Evolutionary conservation across 2,113 vertebrate species (phyloP).

Genomic region (Rhea pennata): DNA sequence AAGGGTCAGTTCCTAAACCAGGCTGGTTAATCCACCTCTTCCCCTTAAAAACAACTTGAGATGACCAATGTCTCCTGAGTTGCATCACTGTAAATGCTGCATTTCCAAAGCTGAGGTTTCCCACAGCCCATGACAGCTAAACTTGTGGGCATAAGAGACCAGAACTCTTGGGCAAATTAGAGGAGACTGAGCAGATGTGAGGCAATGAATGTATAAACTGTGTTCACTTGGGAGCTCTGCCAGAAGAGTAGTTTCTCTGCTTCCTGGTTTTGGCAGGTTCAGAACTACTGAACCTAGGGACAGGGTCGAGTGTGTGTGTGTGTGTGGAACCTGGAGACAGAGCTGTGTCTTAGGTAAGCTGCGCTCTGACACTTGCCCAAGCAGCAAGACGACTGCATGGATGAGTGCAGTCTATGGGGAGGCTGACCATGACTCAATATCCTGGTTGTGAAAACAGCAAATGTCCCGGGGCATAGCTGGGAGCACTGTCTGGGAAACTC

Average conservation of each 20-base stretch:
- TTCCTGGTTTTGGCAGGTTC: background rate
- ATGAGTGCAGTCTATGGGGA: background rate
- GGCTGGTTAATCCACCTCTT: background rate
- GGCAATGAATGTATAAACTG: background rate
- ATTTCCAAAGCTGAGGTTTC: background rate
- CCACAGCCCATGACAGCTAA: background rate
- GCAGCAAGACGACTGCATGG: background rate
- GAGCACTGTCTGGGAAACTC: background rate
- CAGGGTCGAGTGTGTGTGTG: rapidly evolving
- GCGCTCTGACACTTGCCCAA: rapidly evolving
- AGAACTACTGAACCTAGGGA: background rate
- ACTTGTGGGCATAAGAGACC: background rate
- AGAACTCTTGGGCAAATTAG: background rate
- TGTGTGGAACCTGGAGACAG: background rate
- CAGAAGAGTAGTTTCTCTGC: background rate
- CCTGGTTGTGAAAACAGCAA: background rate
- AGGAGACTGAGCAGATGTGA: background rate
- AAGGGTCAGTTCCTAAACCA: background rate
- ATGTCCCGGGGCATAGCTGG: rapidly evolving
- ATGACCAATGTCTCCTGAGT: background rate
- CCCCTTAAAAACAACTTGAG: background rate
- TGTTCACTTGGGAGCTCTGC: background rate
- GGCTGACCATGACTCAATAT: background rate
- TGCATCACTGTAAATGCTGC: background rate
- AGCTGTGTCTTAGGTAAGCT: background rate